Base-by-base conservation (phyloP, 2,888 invertebrate species). In the Tanypteryx hageni region DNA sequence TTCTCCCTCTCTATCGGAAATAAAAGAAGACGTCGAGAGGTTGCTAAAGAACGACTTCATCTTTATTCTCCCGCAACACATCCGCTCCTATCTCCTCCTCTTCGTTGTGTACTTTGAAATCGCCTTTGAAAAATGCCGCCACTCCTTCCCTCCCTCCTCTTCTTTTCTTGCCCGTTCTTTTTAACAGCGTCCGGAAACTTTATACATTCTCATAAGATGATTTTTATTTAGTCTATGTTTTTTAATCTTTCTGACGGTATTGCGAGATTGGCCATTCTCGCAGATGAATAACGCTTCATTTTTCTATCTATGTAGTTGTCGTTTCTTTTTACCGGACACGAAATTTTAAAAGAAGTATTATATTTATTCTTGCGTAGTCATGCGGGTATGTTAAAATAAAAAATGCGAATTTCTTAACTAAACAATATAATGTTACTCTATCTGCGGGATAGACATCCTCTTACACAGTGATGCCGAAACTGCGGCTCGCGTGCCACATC, bases 111-210 rank as follows among this genome's bases (percentile, higher is more conserved):
- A 68, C 68, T 18, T 76, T 76, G n/a, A 76, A 27, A 76, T 13
- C 10, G 76, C 18, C 76, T 76, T 76, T 76, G 76, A 76, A 76
- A 76, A 27, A 4, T 27, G 76, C 76, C 76, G 76, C 10, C 76
- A 22, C 22, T 13, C 10, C n/a, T 13, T 8, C 31, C 11, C 18
- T 27, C 31, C 56, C 56, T 14, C 13, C 61, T 22, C 85, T 27
- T 59, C 83, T 16, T n/a, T 5, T 44, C 44, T 44, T 3, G 44
- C 5, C 44, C 44, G 44, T 44, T 44, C 44, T 44, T n/a, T 68
- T 76, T 27, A 44, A 89, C 89, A 44, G 44, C 68, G 44, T 64
- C 68, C 89, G 64, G 61, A 89, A 89, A 89, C 89, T 89, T 89
- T 89, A 89, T 89, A 64, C 44, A 44, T 64, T 64, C 89, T 7